A percentile compares a stretch with the other conserved stretches of the same genome.
phyloP scores from a whole-genome alignment of 2,888 invertebrate species.

The Macrosoma leucophasiata region DNA sequence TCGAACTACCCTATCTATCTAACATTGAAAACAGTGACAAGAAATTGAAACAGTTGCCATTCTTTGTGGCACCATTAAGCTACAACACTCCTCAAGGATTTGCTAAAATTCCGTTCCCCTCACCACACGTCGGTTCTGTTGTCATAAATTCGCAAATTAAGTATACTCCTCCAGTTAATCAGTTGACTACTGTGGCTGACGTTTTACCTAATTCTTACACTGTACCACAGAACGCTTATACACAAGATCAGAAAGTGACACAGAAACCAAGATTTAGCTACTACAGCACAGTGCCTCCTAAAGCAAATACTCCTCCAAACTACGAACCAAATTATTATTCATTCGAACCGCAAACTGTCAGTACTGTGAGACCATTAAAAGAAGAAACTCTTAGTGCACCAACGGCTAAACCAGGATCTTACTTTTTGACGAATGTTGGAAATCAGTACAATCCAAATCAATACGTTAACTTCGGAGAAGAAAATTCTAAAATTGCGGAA shows the following conservation, averaged over 20 bases:
- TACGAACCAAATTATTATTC: constrained; percentile 57
- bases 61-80: constrained; percentile 90
- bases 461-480: constrained; percentile 37
- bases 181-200: constrained; percentile 31
- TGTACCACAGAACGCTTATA: constrained; percentile 32
- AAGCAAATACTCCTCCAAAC: constrained; percentile 35
- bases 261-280: constrained; percentile 60
- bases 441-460: constrained; percentile 44
- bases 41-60: constrained; percentile 84
- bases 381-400: constrained; percentile 30
- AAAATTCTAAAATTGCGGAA: constrained; percentile 35
- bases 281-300: constrained; percentile 59
- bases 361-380: constrained; percentile 43
- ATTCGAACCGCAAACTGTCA: constrained; percentile 60
- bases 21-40: constrained; percentile 82
- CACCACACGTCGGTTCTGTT: constrained; percentile 91
- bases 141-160: constrained; percentile 79
- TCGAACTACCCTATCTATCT: constrained; percentile 88
- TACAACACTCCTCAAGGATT: constrained; percentile 90
- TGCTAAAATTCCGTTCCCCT: constrained; percentile 89
- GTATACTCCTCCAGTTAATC: constrained; percentile 30
- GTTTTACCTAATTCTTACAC: constrained; percentile 40
- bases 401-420: constrained; percentile 40
- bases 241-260: constrained; percentile 50
- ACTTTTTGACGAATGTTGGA: constrained; percentile 43